Evolutionary conservation across 2,888 invertebrate genomes (phyloP).

Genomic region (Erebia palarica): DNA sequence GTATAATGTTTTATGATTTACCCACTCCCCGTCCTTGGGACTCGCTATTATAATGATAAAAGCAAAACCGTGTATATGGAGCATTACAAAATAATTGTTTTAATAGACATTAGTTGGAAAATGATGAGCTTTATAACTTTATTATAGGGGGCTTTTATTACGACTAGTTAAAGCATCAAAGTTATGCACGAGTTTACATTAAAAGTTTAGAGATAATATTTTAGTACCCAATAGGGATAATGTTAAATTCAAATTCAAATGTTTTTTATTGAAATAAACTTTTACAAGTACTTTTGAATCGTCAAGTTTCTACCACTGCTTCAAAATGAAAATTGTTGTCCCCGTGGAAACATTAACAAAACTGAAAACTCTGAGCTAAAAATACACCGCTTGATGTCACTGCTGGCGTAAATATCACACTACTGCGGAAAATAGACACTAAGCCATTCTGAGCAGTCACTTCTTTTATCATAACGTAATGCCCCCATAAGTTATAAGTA

Average conservation of each 20-base stretch:
- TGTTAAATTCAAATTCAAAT: too few relatives aligned
- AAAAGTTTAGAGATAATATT: too few relatives aligned
- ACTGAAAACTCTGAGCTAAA: neutral
- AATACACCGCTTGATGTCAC: conserved; percentile 2
- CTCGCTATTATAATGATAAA: conserved; percentile 5
- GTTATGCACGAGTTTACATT: too few relatives aligned
- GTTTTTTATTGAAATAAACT: too few relatives aligned
- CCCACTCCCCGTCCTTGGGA: conserved; percentile 1
- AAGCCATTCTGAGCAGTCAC: neutral
- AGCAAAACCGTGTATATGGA: conserved; percentile 11
- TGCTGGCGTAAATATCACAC: neutral
- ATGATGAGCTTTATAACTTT: conserved; percentile 8
- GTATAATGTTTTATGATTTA: conserved; percentile 3
- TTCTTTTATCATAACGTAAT: neutral
- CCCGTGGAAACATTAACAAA: neutral
- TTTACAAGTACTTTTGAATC: too few relatives aligned
- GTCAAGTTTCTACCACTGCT: too few relatives aligned
- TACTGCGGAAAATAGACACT: conserved; percentile 1
- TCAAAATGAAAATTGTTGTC: neutral
- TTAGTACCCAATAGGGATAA: too few relatives aligned
- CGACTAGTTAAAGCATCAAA: neutral
- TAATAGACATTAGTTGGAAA: conserved; percentile 10
- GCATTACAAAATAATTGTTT: conserved; percentile 11
- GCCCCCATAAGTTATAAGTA: neutral
- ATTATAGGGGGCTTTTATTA: neutral